These are phyloP conservation scores for Tridacna crocea DNA, from an alignment of 2,888 invertebrate species.

Conservation along the genomic window DNA sequence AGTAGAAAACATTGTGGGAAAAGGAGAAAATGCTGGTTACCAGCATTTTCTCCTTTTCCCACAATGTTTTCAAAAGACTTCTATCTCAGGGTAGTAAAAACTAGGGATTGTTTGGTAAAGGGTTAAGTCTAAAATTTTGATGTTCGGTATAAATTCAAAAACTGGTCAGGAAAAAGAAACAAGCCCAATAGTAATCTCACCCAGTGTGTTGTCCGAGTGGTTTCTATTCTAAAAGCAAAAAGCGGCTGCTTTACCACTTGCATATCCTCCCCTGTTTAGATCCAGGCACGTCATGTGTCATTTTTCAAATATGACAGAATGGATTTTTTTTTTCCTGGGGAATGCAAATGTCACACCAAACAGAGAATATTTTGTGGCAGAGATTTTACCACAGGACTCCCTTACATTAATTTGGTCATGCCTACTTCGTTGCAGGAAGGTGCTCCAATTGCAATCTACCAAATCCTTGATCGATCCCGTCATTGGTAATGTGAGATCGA, in stretches of 20 bases:
- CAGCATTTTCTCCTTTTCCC: neutral
- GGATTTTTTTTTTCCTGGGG: conserved; percentile 16
- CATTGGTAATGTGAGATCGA: too few species aligned
- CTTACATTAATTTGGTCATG: too few species aligned
- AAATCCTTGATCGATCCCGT: too few species aligned
- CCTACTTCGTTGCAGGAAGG: too few species aligned
- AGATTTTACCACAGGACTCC: too few species aligned
- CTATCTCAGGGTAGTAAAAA: neutral
- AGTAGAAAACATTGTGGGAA: too few species aligned
- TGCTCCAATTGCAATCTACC: too few species aligned
- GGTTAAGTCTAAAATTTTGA: too few species aligned
- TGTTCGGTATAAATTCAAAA: too few species aligned
- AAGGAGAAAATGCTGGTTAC: neutral
- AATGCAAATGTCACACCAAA: conserved; percentile 19
- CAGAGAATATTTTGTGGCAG: neutral
- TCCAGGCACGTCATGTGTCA: conserved; percentile 19
- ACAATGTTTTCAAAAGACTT: neutral
- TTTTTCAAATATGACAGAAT: conserved; percentile 22
- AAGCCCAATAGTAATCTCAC: too few species aligned
- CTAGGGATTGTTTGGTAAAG: neutral
- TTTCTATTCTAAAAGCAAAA: neutral
- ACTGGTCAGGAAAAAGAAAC: too few species aligned
- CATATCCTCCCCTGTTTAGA: conserved; percentile 2
- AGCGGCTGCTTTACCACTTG: conserved; percentile 9
- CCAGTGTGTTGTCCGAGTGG: too few species aligned